Percentiles rank a stretch among this genome's conserved stretches.
phyloP scores from a whole-genome alignment of 2,888 invertebrate species.

The Cheilosia urbana region DNA sequence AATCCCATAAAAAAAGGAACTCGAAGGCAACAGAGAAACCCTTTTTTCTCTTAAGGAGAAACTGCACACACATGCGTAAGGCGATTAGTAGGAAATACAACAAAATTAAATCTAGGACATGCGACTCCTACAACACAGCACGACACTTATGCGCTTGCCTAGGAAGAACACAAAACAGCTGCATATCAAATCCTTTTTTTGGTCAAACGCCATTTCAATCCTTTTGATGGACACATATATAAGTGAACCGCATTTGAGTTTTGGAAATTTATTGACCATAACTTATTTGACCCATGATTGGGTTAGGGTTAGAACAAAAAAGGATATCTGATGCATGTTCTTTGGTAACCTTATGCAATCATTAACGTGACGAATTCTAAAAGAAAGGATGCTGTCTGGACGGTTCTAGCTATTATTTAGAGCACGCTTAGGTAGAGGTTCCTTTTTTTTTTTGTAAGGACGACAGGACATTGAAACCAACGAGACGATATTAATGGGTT shows the following conservation, averaged over 20 bases:
- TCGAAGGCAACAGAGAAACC: conserved; percentile 40
- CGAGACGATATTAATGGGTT: neutral
- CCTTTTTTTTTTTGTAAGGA: neutral
- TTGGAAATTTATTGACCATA: conserved; percentile 65
- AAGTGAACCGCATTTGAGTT: conserved; percentile 47
- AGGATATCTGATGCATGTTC: conserved; percentile 42
- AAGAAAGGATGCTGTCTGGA: conserved; percentile 13
- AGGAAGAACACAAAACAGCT: conserved; percentile 44
- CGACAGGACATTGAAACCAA: too few species aligned
- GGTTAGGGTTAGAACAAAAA: conserved; percentile 34
- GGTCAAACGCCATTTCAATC: conserved; percentile 59
- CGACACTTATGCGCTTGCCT: conserved; percentile 16
- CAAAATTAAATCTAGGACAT: conserved; percentile 66
- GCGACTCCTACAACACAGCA: conserved; percentile 58
- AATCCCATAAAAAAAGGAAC: conserved; percentile 43
- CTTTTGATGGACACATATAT: conserved; percentile 52
- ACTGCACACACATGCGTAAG: conserved; percentile 41
- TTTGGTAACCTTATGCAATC: conserved; percentile 58
- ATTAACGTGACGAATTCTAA: conserved; percentile 65
- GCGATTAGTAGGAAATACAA: conserved; percentile 59
- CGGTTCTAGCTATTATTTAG: conserved; percentile 29
- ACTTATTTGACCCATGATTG: conserved; percentile 63
- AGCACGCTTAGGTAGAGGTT: neutral
- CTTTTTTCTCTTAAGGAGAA: conserved; percentile 64
- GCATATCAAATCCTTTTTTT: conserved; percentile 38